phyloP scores from a whole-genome alignment of 35 echinoderm and acorn worm genomes.

The Acanthaster planci region DNA sequence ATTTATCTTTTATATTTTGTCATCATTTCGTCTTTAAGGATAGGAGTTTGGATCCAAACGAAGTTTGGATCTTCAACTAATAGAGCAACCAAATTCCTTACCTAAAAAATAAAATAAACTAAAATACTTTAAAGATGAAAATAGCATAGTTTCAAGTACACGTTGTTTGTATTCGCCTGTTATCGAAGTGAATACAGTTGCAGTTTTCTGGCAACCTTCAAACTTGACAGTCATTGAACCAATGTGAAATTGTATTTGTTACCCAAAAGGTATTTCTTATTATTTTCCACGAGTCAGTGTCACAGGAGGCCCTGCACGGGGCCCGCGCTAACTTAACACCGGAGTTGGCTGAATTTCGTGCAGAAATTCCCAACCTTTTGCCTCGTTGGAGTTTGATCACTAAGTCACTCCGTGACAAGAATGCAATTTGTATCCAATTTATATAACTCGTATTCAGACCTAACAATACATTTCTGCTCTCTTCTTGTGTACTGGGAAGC shows the following conservation, averaged over 20 bases:
- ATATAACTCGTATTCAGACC: conserved; percentile 14
- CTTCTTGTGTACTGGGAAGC: neutral
- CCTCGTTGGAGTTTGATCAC: neutral
- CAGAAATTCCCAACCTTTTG: conserved; percentile 17
- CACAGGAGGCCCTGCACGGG: neutral
- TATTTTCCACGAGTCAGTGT: neutral
- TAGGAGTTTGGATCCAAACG: too few species aligned
- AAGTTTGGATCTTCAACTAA: too few species aligned
- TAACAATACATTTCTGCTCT: neutral
- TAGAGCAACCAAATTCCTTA: too few species aligned
- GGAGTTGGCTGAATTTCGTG: neutral
- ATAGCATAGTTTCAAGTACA: too few species aligned
- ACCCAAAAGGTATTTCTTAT: neutral
- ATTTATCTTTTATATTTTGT: too few species aligned
- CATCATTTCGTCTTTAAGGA: too few species aligned
- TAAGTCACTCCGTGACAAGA: conserved; percentile 24
- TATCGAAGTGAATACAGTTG: conserved; percentile 16
- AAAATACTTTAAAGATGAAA: too few species aligned
- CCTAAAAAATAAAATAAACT: too few species aligned
- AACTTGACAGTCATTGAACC: neutral
- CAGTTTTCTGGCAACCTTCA: neutral
- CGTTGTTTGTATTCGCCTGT: too few species aligned
- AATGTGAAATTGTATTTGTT: conserved; percentile 1
- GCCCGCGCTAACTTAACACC: neutral
- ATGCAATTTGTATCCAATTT: conserved; percentile 31